These are phyloP conservation scores for Rana temporaria DNA, from an alignment of 2,113 vertebrate species.

Conservation along the genomic window DNA sequence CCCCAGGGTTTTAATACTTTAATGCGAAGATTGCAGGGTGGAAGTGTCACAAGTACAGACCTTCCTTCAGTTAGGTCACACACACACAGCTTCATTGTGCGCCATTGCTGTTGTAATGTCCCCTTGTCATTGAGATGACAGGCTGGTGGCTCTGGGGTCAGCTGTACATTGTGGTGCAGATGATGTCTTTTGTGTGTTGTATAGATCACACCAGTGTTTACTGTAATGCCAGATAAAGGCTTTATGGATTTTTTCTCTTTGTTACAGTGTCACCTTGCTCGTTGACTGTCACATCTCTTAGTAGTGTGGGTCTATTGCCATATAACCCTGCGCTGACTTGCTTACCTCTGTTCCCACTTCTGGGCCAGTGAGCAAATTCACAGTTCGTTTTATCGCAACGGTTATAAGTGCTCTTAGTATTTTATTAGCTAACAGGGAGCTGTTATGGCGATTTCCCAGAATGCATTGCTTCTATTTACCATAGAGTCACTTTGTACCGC, in stretches of 20 bases:
- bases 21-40: too few relatives aligned
- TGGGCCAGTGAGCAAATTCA: neutral
- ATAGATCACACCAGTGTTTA: conserved; percentile 27
- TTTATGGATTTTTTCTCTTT: conserved; percentile 42
- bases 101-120: neutral
- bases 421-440: conserved; percentile 40
- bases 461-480: conserved; percentile 7
- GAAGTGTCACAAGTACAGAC: too few relatives aligned
- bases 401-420: neutral
- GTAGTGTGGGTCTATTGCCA: too few relatives aligned
- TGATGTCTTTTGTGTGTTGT: conserved; percentile 26
- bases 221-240: conserved; percentile 16
- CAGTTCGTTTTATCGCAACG: neutral
- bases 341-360: too few relatives aligned
- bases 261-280: conserved; percentile 40
- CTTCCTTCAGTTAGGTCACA: too few relatives aligned
- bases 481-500: conserved; percentile 33
- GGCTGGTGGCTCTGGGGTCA: neutral
- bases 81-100: too few relatives aligned
- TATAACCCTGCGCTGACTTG: neutral
- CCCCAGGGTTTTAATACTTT: too few relatives aligned
- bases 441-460: neutral
- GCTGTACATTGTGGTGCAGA: neutral
- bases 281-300: neutral
- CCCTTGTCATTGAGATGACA: neutral